Evolutionary conservation across 2,888 invertebrate genomes (phyloP).

Genomic region (Ametastegia equiseti): DNA sequence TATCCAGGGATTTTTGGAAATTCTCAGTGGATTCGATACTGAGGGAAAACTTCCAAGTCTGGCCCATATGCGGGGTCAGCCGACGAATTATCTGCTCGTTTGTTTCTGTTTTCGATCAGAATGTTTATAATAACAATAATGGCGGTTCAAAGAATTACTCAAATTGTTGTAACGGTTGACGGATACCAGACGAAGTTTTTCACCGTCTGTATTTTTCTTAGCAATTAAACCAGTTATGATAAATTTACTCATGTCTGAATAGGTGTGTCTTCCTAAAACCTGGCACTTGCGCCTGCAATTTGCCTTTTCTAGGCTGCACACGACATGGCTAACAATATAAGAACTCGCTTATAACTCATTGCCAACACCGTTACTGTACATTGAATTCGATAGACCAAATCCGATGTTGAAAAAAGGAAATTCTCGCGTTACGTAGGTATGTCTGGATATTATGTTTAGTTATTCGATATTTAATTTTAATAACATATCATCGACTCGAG

Average conservation of each 20-base stretch:
- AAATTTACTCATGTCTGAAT: not conserved
- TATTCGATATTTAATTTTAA: not conserved
- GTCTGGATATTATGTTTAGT: no score
- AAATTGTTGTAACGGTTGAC: not conserved
- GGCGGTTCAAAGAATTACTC: no score
- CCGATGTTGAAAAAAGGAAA: not conserved
- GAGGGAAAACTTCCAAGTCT: no score
- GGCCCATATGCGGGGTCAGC: no score
- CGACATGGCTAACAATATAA: not conserved
- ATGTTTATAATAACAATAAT: no score
- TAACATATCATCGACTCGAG: not conserved
- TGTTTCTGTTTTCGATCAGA: no score
- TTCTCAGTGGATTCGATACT: no score
- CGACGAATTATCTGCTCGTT: no score
- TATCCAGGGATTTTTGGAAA: no score
- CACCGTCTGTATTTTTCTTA: not conserved
- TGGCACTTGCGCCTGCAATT: not conserved
- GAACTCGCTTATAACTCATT: not conserved
- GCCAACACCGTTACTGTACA: not conserved
- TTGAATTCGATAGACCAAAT: not conserved
- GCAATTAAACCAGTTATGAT: not conserved
- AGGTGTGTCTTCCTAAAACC: not conserved
- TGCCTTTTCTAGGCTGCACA: not conserved
- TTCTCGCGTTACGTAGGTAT: no score
- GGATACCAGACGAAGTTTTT: not conserved